Evolutionary conservation across 2,113 vertebrate species (phyloP).

Genomic region (Poeciliopsis occidentalis): DNA sequence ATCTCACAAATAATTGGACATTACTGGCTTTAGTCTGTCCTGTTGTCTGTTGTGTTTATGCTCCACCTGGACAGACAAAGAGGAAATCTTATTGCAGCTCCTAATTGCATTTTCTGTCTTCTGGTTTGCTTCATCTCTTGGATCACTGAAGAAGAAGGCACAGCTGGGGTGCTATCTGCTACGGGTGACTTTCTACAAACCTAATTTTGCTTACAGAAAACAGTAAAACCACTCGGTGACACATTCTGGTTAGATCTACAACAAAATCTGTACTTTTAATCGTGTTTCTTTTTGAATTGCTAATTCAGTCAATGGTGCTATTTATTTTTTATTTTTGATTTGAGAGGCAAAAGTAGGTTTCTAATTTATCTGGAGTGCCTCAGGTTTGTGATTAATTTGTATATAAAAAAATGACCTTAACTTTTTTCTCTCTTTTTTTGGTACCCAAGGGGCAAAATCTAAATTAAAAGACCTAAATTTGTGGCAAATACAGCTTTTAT

Average conservation of each 20-base stretch:
- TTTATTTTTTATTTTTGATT: constrained; percentile 21
- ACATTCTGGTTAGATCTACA: not conserved
- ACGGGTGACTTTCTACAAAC: not conserved
- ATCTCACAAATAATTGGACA: constrained; percentile 42
- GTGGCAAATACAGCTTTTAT: not conserved
- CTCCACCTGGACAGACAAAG: constrained; percentile 48
- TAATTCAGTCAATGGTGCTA: constrained; percentile 18
- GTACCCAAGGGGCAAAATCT: constrained; percentile 31
- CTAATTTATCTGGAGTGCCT: constrained; percentile 53
- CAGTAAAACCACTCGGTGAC: not conserved
- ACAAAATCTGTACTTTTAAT: not conserved
- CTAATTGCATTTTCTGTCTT: constrained; percentile 69
- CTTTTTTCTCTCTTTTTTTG: not conserved
- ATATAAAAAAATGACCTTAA: constrained; percentile 27
- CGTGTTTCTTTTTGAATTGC: not conserved
- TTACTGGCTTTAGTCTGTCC: constrained; percentile 35
- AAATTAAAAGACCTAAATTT: constrained; percentile 47
- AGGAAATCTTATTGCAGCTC: constrained; percentile 60
- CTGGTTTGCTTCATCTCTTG: constrained; percentile 43
- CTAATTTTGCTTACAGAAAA: not conserved
- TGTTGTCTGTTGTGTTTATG: constrained; percentile 27
- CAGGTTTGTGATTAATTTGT: constrained; percentile 53
- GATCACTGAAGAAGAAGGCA: constrained; percentile 32
- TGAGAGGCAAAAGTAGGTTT: constrained; percentile 43
- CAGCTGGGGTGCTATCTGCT: constrained; percentile 11